These are phyloP conservation scores for Carlito syrichta DNA, from an alignment of 2,113 vertebrate genomes.

Conservation along the genomic window DNA sequence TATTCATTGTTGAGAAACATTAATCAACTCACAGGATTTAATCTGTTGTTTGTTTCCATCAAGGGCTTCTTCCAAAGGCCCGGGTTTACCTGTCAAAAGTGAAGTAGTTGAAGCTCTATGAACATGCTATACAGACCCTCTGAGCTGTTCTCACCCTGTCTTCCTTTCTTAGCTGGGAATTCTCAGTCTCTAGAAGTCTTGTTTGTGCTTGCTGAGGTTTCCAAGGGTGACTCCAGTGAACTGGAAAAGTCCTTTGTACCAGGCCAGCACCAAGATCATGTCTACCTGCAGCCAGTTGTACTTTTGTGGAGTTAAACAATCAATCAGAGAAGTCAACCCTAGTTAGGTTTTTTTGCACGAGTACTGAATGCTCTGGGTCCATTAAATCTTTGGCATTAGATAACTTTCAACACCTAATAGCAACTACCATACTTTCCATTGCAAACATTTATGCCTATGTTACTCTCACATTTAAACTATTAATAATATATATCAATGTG, in stretches of 20 bases:
- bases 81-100: not conserved
- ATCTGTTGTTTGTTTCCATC: not conserved
- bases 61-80: not conserved
- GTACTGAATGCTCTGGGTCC: not conserved
- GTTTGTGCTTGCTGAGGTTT: not conserved
- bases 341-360: not conserved
- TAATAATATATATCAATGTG: not conserved
- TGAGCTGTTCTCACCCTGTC: not conserved
- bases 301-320: not conserved
- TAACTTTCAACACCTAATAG: not conserved
- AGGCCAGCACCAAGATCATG: not conserved
- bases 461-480: not conserved
- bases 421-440: not conserved
- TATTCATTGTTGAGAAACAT: not conserved
- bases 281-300: not conserved
- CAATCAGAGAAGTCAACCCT: not conserved
- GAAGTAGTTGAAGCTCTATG: not conserved
- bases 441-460: not conserved
- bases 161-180: not conserved
- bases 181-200: not conserved
- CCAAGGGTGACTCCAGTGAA: slow-evolving; percentile 10
- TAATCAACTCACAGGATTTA: not conserved
- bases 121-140: not conserved
- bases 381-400: not conserved
- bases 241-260: not conserved